These are phyloP conservation scores for Gnatocerus cornutus DNA, from an alignment of 2,888 invertebrate species.

Conservation along the genomic window DNA sequence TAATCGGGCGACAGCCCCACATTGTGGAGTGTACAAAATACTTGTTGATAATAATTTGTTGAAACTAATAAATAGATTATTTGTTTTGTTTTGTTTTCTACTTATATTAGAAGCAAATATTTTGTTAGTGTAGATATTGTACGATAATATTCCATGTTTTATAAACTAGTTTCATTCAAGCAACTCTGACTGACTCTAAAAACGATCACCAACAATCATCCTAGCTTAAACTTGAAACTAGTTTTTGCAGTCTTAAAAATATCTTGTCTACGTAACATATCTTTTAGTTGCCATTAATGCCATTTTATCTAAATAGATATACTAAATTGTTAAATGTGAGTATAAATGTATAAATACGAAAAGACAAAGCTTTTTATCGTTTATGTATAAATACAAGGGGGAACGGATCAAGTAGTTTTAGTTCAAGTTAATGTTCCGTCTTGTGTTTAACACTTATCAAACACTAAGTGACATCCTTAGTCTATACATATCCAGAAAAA, in stretches of 20 bases:
- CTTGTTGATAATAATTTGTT: constrained; percentile 35
- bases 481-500: constrained; percentile 66
- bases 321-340: constrained; percentile 32
- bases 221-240: constrained; percentile 19
- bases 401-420: constrained; percentile 16
- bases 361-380: constrained; percentile 33
- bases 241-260: constrained; percentile 7
- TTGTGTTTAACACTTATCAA: constrained; percentile 33
- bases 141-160: constrained; percentile 7
- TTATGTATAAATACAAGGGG: constrained; percentile 36
- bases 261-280: constrained; percentile 10
- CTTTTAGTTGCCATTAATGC: constrained; percentile 15
- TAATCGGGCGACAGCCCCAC: constrained; percentile 5
- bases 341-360: constrained; percentile 31
- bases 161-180: constrained; percentile 22
- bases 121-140: constrained; percentile 36
- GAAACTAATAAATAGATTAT: constrained; percentile 18
- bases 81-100: constrained; percentile 15
- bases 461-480: constrained; percentile 66
- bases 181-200: constrained; percentile 15
- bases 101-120: not conserved
- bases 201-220: constrained; percentile 26
- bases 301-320: constrained; percentile 11
- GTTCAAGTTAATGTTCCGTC: constrained; percentile 31
- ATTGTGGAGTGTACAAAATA: constrained; percentile 36